Base-by-base conservation (phyloP, 2,113 vertebrate species). In the Hippocampus comes region DNA sequence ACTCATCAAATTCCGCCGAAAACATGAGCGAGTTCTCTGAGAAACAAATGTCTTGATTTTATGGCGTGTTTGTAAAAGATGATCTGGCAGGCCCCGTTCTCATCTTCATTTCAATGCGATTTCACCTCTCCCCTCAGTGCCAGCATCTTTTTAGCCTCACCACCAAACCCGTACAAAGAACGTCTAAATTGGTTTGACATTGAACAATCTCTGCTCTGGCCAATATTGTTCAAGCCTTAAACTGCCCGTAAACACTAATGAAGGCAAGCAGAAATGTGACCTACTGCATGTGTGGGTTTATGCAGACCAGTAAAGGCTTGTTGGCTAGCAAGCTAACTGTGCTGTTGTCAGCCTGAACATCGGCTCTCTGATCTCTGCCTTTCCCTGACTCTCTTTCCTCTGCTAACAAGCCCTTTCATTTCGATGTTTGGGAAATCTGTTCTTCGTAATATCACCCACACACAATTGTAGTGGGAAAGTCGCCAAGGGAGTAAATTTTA, bases 391-490 rank as follows among this genome's bases (percentile, higher is more conserved):
- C 76, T 43, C 61, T 27, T 78, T 81, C 72, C 55, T 74, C 68
- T 64, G 69, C 78, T 86, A 94, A 95, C 93, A 92, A 94, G 93
- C 87, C 92, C 95, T 96, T 96, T 95, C 94, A 96, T 96, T 97
- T 96, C 93, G 1, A 94, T 95, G 91, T 93, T 87, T 91, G 93
- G 95, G 95, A 98, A 98, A 95, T 97, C 95, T 99, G 95, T 92
- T 96, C 93, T 95, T 96, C 92, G 95, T 97, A 94, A 96, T 93
- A 83, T 7, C 23, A 25, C 64, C 75, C 75, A 84, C 78, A 81
- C 74, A 74, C 76, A 79, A 70, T 71, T 78, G 67, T 85, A 86
- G 87, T 82, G 81, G 83, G 77, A 84, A 84, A 81, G 82, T 82
- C 68, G 72, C 75, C 75, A 61, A 70, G 70, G 78, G 76, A 87